Percentiles rank a stretch among this genome's conserved stretches.
These are phyloP conservation scores for Amyelois transitella DNA, from an alignment of 1,140 invertebrate species.

Conservation along the genomic window DNA sequence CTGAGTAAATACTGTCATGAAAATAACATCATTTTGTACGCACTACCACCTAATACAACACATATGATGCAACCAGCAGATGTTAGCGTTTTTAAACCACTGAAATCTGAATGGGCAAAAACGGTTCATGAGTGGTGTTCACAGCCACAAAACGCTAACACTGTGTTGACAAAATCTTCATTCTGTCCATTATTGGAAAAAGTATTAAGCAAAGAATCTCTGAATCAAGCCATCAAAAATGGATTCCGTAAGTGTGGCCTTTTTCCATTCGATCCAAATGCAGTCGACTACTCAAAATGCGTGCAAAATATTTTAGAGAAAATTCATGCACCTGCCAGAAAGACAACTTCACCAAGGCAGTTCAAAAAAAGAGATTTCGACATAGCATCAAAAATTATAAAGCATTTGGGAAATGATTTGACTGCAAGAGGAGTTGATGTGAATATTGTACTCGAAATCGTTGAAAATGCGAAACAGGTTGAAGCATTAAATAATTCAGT, in stretches of 20 bases:
- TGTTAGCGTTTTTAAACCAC: neutral
- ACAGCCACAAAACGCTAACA: neutral
- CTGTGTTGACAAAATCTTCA: neutral
- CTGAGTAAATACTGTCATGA: constrained; percentile 1
- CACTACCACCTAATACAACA: neutral
- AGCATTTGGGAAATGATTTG: constrained; percentile 1
- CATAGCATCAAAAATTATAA: constrained; percentile 4
- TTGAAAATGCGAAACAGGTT: constrained; percentile 2
- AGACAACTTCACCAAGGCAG: neutral
- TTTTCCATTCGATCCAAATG: neutral
- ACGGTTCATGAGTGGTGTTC: neutral
- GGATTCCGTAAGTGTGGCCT: neutral
- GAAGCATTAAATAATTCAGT: constrained; percentile 4
- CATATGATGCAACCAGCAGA: neutral
- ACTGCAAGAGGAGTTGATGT: constrained; percentile 4
- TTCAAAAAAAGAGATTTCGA: constrained; percentile 5
- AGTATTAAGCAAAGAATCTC: neutral
- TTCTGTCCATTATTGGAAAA: neutral
- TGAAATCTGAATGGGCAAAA: neutral
- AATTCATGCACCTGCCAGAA: neutral
- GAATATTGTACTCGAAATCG: constrained; percentile 2
- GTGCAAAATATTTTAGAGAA: neutral
- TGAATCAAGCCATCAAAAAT: neutral
- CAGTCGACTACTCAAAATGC: neutral
- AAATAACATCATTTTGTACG: constrained; percentile 1